Percentiles rank a stretch among this genome's conserved stretches.
Conservation (phyloP, 2,113 vertebrate genomes). For the Amblyornis subalaris region DNA sequence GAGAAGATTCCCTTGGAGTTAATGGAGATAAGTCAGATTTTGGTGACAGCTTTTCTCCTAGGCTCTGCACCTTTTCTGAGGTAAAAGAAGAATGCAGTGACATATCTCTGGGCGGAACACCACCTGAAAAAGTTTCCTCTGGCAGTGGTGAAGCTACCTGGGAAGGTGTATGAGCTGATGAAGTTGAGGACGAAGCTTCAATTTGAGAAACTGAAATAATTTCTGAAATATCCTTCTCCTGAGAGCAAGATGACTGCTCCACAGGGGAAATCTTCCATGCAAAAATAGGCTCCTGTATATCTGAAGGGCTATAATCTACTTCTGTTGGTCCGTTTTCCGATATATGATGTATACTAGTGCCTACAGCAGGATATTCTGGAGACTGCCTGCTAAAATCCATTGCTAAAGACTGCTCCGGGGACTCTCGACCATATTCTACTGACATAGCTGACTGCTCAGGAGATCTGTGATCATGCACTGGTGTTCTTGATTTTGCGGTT, state of each 20-base stretch:
- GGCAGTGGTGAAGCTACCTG: conserved; percentile 81
- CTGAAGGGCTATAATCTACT: conserved; percentile 89
- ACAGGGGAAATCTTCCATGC: conserved; percentile 65
- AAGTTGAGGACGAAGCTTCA: conserved; percentile 90
- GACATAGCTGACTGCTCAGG: conserved; percentile 89
- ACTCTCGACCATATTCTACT: conserved; percentile 86
- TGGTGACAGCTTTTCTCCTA: conserved; percentile 75
- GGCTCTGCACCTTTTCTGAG: conserved; percentile 72
- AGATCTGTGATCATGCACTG: conserved; percentile 80
- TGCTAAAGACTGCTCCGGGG: conserved; percentile 90
- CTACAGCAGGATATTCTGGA: conserved; percentile 81
- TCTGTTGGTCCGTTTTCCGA: conserved; percentile 95
- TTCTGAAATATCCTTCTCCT: conserved; percentile 80
- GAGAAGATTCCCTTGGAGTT: conserved; percentile 75
- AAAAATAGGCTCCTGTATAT: conserved; percentile 72
- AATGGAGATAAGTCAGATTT: conserved; percentile 80
- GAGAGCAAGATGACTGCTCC: conserved; percentile 80
- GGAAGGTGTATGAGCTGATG: conserved; percentile 89
- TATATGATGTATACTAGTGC: conserved; percentile 72
- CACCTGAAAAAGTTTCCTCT: conserved; percentile 72
- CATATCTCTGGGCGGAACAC: conserved; percentile 77
- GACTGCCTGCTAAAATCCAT: conserved; percentile 93
- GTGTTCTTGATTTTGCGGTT: conserved; percentile 79
- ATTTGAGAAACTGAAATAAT: conserved; percentile 86
- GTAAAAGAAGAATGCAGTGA: conserved; percentile 81